Conservation (phyloP, 1,140 invertebrate genomes). For the Atta cephalotes region DNA sequence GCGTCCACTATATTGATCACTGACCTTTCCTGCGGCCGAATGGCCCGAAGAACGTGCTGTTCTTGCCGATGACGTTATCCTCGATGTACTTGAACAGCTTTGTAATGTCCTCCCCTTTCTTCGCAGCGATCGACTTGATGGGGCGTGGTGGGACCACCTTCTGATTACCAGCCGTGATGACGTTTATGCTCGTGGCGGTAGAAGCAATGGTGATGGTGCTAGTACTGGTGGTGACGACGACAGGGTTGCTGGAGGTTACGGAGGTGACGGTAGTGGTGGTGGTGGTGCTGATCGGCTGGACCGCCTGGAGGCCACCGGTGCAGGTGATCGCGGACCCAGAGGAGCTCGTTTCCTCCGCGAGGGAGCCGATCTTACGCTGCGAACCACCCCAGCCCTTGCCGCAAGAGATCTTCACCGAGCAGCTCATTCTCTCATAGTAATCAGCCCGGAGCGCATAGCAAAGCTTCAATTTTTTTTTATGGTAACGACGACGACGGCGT, state of each 20-base stretch:
- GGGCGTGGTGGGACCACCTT: conserved; percentile 75
- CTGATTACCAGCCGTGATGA: conserved; percentile 42
- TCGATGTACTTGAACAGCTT: conserved; percentile 92
- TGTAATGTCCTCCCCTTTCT: conserved; percentile 89
- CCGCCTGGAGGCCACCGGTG: conserved; percentile 40
- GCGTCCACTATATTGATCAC: conserved; percentile 75
- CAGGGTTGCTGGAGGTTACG: conserved; percentile 20
- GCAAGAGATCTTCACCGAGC: conserved; percentile 84
- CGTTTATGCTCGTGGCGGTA: conserved; percentile 20
- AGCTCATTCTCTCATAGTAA: conserved; percentile 84
- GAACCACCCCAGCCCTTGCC: conserved; percentile 83
- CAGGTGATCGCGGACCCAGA: conserved; percentile 22
- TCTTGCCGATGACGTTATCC: conserved; percentile 93
- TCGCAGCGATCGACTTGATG: conserved; percentile 81
- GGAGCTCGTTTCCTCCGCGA: conserved; percentile 80
- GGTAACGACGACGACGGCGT: not conserved
- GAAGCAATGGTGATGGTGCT: conserved; percentile 11
- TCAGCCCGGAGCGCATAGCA: conserved; percentile 70
- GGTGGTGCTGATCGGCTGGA: conserved; percentile 43
- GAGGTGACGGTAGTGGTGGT: not conserved
- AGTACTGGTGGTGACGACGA: not conserved
- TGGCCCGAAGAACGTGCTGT: conserved; percentile 92
- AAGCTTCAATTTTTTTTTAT: not conserved
- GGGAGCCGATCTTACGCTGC: conserved; percentile 82
- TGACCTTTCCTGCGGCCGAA: conserved; percentile 93